phyloP scores from a whole-genome alignment of 2,113 vertebrate genomes.

The Lasiurus borealis region DNA sequence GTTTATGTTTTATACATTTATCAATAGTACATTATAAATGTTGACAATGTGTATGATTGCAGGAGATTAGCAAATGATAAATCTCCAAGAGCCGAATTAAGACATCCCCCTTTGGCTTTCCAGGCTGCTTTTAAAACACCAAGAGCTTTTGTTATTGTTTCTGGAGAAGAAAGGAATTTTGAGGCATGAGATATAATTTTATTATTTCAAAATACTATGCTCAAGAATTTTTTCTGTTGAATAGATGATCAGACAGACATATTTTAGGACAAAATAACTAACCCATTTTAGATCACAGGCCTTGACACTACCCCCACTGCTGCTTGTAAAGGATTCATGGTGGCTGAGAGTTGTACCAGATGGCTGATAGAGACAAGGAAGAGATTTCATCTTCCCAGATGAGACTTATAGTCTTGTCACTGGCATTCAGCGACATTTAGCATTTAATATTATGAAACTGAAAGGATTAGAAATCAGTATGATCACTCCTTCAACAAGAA shows the following conservation, averaged over 20 bases:
- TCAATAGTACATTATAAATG: constrained; percentile 41
- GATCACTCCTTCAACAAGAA: constrained; percentile 3
- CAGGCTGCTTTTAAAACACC: constrained; percentile 59
- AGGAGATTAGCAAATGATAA: constrained; percentile 60
- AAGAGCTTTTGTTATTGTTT: constrained; percentile 74
- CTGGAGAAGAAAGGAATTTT: constrained; percentile 60
- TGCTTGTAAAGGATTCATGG: constrained; percentile 55
- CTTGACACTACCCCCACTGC: constrained; percentile 23
- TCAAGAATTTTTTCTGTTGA: constrained; percentile 58
- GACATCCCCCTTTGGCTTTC: constrained; percentile 41
- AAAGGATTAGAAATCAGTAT: constrained; percentile 13
- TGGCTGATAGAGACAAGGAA: constrained; percentile 55
- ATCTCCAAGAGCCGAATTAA: constrained; percentile 37
- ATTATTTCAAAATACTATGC: constrained; percentile 66
- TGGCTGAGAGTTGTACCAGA: constrained; percentile 59
- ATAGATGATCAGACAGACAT: constrained; percentile 61
- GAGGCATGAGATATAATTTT: constrained; percentile 65
- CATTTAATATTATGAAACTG: constrained; percentile 17
- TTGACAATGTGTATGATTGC: constrained; percentile 39
- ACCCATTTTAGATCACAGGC: constrained; percentile 65
- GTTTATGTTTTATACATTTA: constrained; percentile 18
- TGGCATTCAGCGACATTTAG: constrained; percentile 49
- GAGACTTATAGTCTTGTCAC: constrained; percentile 53
- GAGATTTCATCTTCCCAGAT: constrained; percentile 62
- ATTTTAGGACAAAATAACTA: constrained; percentile 65